A percentile compares a stretch with the other conserved stretches of the same genome.
Conservation (phyloP, 2,888 invertebrate species). For the Drosophila antonietae region DNA sequence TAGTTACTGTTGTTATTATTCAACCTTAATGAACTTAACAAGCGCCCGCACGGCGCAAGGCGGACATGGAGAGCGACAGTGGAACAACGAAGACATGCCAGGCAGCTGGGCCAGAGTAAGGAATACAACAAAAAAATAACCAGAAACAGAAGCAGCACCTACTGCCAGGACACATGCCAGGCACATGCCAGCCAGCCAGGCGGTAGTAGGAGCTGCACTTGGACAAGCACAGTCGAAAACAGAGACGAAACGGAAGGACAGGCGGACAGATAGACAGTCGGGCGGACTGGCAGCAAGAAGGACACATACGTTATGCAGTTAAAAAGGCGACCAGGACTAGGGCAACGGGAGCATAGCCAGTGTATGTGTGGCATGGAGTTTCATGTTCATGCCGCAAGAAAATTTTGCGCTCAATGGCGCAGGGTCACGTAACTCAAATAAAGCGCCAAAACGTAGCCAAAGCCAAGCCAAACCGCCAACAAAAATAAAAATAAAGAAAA, state of each 20-base stretch:
- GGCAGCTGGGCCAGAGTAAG: slow-evolving; percentile 19
- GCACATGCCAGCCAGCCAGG: slow-evolving; percentile 10
- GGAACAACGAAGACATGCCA: slow-evolving; percentile 31
- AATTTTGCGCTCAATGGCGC: slow-evolving; percentile 73
- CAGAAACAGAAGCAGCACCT: slow-evolving; percentile 27
- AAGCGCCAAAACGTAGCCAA: slow-evolving; percentile 68
- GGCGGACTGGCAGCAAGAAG: slow-evolving; percentile 34
- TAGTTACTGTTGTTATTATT: slow-evolving; percentile 81
- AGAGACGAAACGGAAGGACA: slow-evolving; percentile 21
- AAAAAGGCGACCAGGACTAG: slow-evolving; percentile 11
- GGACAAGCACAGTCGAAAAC: slow-evolving; percentile 58
- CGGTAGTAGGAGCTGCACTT: slow-evolving; percentile 45
- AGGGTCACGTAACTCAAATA: slow-evolving; percentile 79
- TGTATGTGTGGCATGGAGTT: slow-evolving; percentile 35
- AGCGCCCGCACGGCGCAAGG: slow-evolving; percentile 66
- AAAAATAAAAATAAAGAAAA: slow-evolving; percentile 1
- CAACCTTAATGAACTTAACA: slow-evolving; percentile 81
- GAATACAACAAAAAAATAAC: not conserved
- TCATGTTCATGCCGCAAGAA: slow-evolving; percentile 77
- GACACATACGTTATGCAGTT: slow-evolving; percentile 38
- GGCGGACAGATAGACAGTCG: not conserved
- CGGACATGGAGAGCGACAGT: slow-evolving; percentile 26
- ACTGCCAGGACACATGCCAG: slow-evolving; percentile 44
- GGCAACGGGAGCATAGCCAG: not conserved
- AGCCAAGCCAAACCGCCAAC: slow-evolving; percentile 44